Evolutionary conservation across 1,140 invertebrate genomes (phyloP).

Genomic region (Penaeus indicus): DNA sequence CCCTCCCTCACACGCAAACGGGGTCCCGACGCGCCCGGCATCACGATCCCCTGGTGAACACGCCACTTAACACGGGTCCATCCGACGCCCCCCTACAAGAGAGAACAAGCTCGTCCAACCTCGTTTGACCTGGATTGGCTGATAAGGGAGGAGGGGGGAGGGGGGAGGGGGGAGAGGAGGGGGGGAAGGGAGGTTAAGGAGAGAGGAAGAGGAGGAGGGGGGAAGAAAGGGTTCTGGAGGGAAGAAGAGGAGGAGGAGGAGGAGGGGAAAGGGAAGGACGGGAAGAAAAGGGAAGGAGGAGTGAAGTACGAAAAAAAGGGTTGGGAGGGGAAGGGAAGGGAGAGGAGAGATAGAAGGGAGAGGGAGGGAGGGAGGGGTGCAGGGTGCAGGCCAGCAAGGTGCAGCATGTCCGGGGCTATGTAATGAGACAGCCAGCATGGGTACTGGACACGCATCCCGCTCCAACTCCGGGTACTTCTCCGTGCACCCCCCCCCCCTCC

Average conservation of each 20-base stretch:
- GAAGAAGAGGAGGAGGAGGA: not conserved
- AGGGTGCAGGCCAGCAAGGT: not conserved
- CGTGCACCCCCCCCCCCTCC: too few species aligned
- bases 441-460: not conserved
- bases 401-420: not conserved
- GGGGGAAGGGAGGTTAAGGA: not conserved
- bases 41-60: too few species aligned
- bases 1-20: too few species aligned
- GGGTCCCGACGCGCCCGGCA: too few species aligned
- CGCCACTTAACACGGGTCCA: too few species aligned
- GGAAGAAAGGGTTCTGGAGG: not conserved
- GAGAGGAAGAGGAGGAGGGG: not conserved
- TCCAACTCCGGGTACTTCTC: too few species aligned
- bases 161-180: not conserved
- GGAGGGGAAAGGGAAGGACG: not conserved
- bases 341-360: not conserved
- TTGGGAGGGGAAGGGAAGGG: not conserved
- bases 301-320: not conserved
- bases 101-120: too few species aligned
- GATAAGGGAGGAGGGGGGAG: not conserved
- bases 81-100: too few species aligned
- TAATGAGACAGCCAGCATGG: constrained; percentile 24
- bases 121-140: not conserved
- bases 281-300: not conserved
- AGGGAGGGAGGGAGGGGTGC: not conserved